phyloP scores from a whole-genome alignment of 2,797 vertebrate genomes.

The Columba guinea region DNA sequence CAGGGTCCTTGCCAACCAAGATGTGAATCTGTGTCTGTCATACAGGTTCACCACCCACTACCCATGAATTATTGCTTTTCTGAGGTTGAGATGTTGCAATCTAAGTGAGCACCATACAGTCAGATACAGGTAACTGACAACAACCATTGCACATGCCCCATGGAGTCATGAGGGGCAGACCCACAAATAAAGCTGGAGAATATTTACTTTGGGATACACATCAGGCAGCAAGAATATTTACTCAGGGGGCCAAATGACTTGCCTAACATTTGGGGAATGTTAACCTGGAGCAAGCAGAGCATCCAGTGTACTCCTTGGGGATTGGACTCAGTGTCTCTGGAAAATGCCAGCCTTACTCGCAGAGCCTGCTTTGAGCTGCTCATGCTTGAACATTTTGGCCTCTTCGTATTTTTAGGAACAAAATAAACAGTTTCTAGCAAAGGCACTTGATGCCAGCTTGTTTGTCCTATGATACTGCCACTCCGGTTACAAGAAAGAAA shows the following conservation, averaged over 20 bases:
- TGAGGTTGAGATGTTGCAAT: neutral
- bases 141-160: neutral
- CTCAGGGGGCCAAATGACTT: neutral
- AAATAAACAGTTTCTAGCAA: slow-evolving; percentile 46
- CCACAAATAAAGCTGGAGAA: neutral
- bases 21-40: neutral
- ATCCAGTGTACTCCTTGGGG: neutral
- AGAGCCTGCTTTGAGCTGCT: neutral
- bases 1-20: neutral
- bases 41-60: neutral
- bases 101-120: neutral
- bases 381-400: neutral
- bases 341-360: slow-evolving; percentile 7
- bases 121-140: neutral
- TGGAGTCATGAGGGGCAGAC: neutral
- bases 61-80: neutral
- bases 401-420: slow-evolving; percentile 52
- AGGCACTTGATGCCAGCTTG: neutral
- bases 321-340: neutral
- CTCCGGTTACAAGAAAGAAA: slow-evolving; percentile 18
- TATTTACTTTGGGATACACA: neutral
- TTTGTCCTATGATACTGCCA: neutral
- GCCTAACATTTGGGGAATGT: neutral
- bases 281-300: neutral
- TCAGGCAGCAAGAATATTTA: neutral